A percentile compares a stretch with the other conserved stretches of the same genome.
phyloP scores from a whole-genome alignment of 2,888 invertebrate genomes.

The Aphrophora alni region DNA sequence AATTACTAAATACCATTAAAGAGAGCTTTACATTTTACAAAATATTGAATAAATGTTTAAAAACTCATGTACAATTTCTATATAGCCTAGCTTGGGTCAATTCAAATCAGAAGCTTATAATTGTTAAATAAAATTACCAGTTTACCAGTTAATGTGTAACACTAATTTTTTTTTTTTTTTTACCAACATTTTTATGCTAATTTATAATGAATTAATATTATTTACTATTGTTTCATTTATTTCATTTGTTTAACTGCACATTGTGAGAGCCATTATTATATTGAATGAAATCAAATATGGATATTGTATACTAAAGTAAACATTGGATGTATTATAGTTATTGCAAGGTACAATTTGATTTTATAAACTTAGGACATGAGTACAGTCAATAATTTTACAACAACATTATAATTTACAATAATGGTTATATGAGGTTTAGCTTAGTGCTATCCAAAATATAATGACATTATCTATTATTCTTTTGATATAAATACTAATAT shows the following conservation, averaged over 20 bases:
- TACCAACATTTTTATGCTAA: neutral
- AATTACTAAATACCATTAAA: neutral
- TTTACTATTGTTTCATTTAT: neutral
- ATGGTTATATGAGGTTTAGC: neutral
- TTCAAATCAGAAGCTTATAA: neutral
- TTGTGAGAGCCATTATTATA: neutral
- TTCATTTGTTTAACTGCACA: neutral
- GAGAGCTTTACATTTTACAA: neutral
- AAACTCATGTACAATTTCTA: neutral
- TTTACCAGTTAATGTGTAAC: neutral
- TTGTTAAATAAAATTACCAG: neutral
- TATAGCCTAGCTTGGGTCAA: neutral
- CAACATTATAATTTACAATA: neutral
- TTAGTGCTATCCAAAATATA: constrained; percentile 2
- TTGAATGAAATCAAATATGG: neutral
- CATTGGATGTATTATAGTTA: too few relatives aligned
- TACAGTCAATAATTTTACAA: neutral
- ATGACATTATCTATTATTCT: neutral
- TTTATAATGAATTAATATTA: neutral
- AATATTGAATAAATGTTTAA: too few relatives aligned
- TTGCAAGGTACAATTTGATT: neutral
- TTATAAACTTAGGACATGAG: neutral
- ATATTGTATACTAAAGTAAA: neutral
- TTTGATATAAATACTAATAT: neutral
- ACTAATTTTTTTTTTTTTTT: neutral